A percentile compares a stretch with the other conserved stretches of the same genome.
Evolutionary conservation across 2,113 vertebrate genomes (phyloP).

Genomic region (Fregetta grallaria): DNA sequence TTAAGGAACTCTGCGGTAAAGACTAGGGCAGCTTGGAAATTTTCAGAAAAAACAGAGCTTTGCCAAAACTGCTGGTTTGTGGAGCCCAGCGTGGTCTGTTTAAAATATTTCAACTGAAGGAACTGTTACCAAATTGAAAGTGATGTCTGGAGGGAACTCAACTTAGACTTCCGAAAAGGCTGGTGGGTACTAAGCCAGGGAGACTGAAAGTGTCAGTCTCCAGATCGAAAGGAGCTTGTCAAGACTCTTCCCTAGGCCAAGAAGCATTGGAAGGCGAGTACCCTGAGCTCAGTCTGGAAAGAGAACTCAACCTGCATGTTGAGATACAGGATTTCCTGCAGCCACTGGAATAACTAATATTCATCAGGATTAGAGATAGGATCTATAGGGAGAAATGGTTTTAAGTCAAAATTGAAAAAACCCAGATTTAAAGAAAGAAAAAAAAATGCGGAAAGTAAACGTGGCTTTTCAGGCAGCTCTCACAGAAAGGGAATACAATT

Average conservation of each 20-base stretch:
- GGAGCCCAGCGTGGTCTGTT: not conserved
- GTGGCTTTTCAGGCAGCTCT: not conserved
- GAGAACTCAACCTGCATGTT: fast-evolving
- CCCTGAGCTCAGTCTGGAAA: not conserved
- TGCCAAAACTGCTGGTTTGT: not conserved
- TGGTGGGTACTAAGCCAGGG: not conserved
- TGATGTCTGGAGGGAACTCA: not conserved
- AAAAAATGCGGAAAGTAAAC: not conserved
- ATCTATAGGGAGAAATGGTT: not conserved
- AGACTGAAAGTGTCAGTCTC: not conserved
- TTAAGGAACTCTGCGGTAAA: conserved; percentile 18
- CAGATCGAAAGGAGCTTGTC: not conserved
- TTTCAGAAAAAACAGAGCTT: not conserved
- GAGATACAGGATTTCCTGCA: not conserved
- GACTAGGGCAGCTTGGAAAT: not conserved
- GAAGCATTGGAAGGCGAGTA: not conserved
- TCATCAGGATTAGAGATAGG: not conserved
- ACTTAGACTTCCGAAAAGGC: not conserved
- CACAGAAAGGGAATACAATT: not conserved
- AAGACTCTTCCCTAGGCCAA: not conserved
- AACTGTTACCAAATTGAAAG: not conserved
- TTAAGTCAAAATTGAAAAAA: not conserved
- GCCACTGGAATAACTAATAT: not conserved
- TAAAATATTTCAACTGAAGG: not conserved
- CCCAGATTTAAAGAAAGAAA: not conserved